These are phyloP conservation scores for Malurus alboscapulatus DNA, from an alignment of 2,113 vertebrate genomes.

Conservation along the genomic window DNA sequence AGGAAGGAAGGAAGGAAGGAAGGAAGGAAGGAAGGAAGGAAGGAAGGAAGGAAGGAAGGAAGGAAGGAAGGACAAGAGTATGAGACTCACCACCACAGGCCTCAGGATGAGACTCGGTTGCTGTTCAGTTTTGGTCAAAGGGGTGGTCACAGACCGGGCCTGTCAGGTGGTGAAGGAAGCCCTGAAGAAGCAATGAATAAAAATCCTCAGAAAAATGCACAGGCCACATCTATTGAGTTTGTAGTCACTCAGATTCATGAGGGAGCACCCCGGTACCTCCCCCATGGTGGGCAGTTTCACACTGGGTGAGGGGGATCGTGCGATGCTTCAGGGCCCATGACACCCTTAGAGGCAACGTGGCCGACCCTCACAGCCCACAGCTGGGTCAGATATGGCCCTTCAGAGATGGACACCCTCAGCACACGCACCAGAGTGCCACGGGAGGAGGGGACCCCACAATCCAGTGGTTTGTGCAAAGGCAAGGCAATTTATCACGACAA, in stretches of 20 bases:
- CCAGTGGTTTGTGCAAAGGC: not conserved
- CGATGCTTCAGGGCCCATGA: accelerated
- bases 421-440: not conserved
- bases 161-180: accelerated
- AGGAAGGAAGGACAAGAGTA: not conserved
- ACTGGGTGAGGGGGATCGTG: too few relatives aligned
- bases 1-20: not conserved
- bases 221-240: not conserved
- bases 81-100: not conserved
- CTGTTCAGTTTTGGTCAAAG: too few relatives aligned
- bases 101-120: accelerated
- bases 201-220: not conserved
- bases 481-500: accelerated
- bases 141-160: not conserved
- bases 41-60: not conserved
- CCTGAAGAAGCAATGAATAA: accelerated
- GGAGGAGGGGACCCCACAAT: not conserved
- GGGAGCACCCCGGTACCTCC: accelerated
- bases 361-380: too few relatives aligned
- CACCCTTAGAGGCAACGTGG: not conserved
- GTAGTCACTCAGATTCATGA: accelerated
- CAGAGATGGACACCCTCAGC: too few relatives aligned
- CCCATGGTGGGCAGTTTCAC: accelerated
- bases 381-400: too few relatives aligned
- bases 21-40: not conserved